A percentile compares a stretch with the other conserved stretches of the same genome.
Evolutionary conservation across 2,797 vertebrate genomes (phyloP).

Genomic region (Rhabdomys pumilio): DNA sequence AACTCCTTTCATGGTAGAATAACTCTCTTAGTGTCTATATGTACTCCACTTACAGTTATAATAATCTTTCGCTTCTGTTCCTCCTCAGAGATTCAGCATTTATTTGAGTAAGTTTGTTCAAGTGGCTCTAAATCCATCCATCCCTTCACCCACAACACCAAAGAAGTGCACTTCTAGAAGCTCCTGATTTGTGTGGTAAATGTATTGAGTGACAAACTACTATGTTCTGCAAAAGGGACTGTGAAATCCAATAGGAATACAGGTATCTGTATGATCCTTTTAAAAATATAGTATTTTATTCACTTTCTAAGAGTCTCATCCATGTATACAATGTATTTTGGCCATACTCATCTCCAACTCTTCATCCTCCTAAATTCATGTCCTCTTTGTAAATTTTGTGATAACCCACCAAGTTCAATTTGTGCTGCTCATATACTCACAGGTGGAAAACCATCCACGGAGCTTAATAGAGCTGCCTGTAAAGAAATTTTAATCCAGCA

Average conservation of each 20-base stretch:
- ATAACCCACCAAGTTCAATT: background rate
- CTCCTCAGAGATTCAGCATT: background rate
- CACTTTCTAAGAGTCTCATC: background rate
- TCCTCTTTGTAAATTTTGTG: background rate
- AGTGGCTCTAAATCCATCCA: conserved; percentile 5
- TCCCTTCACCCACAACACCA: background rate
- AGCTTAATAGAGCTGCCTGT: background rate
- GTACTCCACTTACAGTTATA: conserved; percentile 35
- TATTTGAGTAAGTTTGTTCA: conserved; percentile 62
- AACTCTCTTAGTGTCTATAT: background rate
- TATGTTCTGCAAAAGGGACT: conserved; percentile 35
- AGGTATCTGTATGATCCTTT: conserved; percentile 40
- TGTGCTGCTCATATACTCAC: background rate
- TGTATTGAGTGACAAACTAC: conserved; percentile 39
- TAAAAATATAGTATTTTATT: background rate
- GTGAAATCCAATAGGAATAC: conserved; percentile 18
- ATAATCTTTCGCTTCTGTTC: conserved; percentile 22
- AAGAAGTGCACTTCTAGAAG: conserved; percentile 14
- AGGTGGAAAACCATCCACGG: background rate
- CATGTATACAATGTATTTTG: background rate
- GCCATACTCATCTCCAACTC: background rate
- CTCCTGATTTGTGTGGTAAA: conserved; percentile 36
- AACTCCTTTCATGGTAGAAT: conserved; percentile 48
- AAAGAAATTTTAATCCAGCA: background rate
- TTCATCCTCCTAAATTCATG: background rate